Percentiles rank a stretch among this genome's conserved stretches.
phyloP scores from a whole-genome alignment of 1,140 invertebrate species.

The Drosophila prosaltans region DNA sequence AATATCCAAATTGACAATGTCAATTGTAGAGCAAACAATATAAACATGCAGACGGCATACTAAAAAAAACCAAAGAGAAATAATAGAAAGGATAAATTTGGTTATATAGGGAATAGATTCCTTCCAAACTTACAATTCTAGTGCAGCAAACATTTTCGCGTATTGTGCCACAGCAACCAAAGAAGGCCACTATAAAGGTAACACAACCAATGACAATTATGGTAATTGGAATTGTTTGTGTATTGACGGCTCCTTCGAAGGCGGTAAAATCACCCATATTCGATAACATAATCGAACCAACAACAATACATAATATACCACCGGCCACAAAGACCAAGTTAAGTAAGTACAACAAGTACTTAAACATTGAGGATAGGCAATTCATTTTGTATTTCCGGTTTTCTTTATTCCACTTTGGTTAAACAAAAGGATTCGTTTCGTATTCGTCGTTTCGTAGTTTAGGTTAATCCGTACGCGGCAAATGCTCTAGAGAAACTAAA shows the following conservation, averaged over 20 bases:
- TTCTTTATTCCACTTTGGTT: neutral
- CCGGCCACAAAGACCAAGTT: conserved; percentile 83
- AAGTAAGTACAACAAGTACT: conserved; percentile 78
- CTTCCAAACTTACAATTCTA: conserved; percentile 86
- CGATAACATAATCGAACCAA: conserved; percentile 85
- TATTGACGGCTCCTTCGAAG: conserved; percentile 83
- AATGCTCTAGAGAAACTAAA: conserved; percentile 50
- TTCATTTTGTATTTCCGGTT: conserved; percentile 66
- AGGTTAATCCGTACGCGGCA: conserved; percentile 44
- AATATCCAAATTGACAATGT: conserved; percentile 86
- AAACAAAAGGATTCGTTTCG: conserved; percentile 19
- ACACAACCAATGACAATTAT: conserved; percentile 89
- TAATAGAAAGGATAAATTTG: neutral
- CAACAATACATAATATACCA: conserved; percentile 86
- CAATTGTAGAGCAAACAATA: conserved; percentile 87
- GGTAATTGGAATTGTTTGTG: conserved; percentile 85
- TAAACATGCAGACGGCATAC: conserved; percentile 87
- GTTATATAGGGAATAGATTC: no score
- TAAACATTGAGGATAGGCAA: conserved; percentile 70
- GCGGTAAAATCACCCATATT: conserved; percentile 83
- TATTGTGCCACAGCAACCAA: conserved; percentile 93
- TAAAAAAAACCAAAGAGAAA: conserved; percentile 55
- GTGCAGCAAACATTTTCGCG: conserved; percentile 92
- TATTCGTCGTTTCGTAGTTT: neutral
- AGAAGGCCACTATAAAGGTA: conserved; percentile 90